Conservation (phyloP, 2,888 invertebrate species). For the Drosophila sordidula region DNA sequence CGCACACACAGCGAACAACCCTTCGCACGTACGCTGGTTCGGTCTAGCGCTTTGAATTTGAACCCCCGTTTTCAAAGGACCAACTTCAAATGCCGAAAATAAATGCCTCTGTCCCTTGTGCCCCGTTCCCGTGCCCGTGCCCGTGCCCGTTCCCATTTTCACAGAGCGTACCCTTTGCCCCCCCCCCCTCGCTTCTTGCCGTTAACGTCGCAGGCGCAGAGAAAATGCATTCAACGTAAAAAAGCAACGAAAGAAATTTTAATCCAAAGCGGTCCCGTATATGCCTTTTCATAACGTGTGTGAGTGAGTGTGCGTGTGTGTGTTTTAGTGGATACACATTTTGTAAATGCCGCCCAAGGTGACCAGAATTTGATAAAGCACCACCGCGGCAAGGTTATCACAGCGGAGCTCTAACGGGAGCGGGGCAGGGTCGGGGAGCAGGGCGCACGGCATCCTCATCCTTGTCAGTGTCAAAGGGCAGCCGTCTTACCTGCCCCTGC, state of each 20-base stretch:
- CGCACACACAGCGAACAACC: constrained; percentile 59
- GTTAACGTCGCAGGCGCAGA: constrained; percentile 48
- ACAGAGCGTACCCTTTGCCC: not conserved
- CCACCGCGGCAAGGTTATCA: constrained; percentile 73
- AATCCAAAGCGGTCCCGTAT: constrained; percentile 71
- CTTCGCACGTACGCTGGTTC: constrained; percentile 71
- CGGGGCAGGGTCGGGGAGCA: not conserved
- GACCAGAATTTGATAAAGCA: constrained; percentile 76
- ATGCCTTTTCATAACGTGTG: constrained; percentile 44
- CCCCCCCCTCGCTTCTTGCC: not conserved
- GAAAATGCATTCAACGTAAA: constrained; percentile 71
- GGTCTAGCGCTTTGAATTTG: constrained; percentile 79
- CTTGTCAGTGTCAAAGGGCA: constrained; percentile 46
- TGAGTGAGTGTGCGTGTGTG: constrained; percentile 30
- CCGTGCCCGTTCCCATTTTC: too few relatives aligned
- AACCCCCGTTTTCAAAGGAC: constrained; percentile 80
- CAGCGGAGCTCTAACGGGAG: constrained; percentile 14
- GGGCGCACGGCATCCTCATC: constrained; percentile 25
- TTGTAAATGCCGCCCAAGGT: constrained; percentile 75
- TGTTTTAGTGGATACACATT: constrained; percentile 67
- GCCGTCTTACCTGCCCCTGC: constrained; percentile 48
- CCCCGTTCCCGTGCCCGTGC: constrained; percentile 37
- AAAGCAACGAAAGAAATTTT: constrained; percentile 71
- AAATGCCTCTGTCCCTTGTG: constrained; percentile 69
- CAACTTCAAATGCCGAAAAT: constrained; percentile 81